phyloP scores from a whole-genome alignment of 1,140 invertebrate species.

The Musca domestica region DNA sequence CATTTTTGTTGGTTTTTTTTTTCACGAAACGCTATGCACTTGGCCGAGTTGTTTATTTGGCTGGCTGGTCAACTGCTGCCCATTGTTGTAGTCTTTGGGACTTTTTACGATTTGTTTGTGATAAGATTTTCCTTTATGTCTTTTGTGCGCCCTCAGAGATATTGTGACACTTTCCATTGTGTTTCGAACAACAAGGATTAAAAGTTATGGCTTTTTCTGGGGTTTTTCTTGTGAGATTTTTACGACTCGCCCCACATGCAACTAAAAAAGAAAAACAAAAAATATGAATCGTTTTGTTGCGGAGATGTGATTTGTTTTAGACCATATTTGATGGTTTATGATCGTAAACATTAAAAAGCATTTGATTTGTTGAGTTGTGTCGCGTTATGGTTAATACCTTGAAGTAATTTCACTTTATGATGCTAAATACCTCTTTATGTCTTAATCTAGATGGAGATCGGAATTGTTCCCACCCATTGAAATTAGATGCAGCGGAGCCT shows the following conservation, averaged over 20 bases:
- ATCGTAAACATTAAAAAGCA: constrained; percentile 4
- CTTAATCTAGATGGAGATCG: background rate
- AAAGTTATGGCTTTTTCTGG: constrained; percentile 3
- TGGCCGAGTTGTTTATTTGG: too few relatives aligned
- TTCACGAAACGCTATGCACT: too few relatives aligned
- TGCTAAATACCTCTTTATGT: background rate
- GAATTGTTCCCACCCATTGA: too few relatives aligned
- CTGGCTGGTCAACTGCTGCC: background rate
- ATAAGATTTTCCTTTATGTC: background rate
- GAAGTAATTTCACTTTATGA: constrained; percentile 15
- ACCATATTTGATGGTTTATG: background rate
- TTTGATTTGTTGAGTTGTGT: background rate
- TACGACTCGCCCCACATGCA: background rate
- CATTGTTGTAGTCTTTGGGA: background rate
- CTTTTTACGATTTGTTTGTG: constrained; percentile 19
- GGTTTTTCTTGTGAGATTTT: constrained; percentile 2
- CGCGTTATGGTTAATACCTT: constrained; percentile 6
- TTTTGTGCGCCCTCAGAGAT: background rate
- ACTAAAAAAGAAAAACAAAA: too few relatives aligned
- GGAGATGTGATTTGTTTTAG: background rate
- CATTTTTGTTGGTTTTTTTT: background rate
- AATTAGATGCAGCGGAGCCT: too few relatives aligned
- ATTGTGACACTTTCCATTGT: constrained; percentile 10
- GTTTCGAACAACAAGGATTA: background rate
- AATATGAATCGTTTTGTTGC: background rate